Evolutionary conservation across 2,888 invertebrate species (phyloP), one percentile per base, ranked within the genome.

Genomic region (Pomacea canaliculata): DNA sequence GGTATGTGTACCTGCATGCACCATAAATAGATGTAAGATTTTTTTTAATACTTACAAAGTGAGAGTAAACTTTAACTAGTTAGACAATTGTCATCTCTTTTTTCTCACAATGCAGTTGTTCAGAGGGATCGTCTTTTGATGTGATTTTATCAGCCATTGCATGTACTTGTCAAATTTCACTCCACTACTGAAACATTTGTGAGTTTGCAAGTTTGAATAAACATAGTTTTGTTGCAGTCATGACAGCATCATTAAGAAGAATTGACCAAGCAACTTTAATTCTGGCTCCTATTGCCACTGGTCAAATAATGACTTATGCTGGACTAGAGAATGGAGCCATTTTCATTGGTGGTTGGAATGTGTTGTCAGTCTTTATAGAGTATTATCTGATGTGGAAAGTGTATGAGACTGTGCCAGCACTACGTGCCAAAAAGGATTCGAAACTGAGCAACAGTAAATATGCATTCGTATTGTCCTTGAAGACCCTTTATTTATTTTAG

Each of bases 271-370:
- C 87, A 16, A 91, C 91, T 19, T 89, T 91, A 78, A 89, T 92
- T 56, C 77, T 92, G 46, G 91, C 92, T 3, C 93, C 93, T 0
- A 86, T 92, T n/a, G 85, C 90, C 13, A 92, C 92, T 7, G 92
- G 92, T 49, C 89, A 91, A 78, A 86, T 93, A 13, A 91, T 92
- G 90, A 86, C 89, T 5, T 87, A 79, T 70, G 82, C 82, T 13
- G 85, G 84, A 1, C 71, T 83, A 18, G 77, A 84, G 23, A 80
- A 84, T 60, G 87, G 89, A 13, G 90, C 91, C 19, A 77, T 91
- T 9, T 85, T 90, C 76, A 89, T 91, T 69, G 90, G 88, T 9
- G 85, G 79, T 12, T 92, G 91, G 92, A 93, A 93, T 83, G 73
- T 92, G 12, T 78, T 91, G 37, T 92, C 92, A 1, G 91, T 92